Evolutionary conservation across 2,888 invertebrate species (phyloP).

Genomic region (Petrolisthes manimaculis): DNA sequence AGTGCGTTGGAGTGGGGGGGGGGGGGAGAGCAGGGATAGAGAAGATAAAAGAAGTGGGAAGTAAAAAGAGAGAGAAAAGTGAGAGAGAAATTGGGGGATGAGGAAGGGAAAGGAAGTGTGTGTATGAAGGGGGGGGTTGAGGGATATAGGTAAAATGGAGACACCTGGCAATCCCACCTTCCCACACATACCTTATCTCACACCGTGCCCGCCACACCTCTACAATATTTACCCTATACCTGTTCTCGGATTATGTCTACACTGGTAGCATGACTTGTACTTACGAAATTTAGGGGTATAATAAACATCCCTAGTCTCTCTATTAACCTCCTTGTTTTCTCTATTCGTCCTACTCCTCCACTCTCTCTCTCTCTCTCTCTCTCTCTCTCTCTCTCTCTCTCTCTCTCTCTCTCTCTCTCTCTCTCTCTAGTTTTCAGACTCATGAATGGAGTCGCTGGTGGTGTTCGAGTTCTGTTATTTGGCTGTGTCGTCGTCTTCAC

Average conservation of each 20-base stretch:
- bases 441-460: background rate
- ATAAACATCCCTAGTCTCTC: background rate
- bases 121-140: no score
- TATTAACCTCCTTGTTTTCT: background rate
- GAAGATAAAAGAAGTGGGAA: no score
- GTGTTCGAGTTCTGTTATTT: background rate
- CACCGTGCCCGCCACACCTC: background rate
- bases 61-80: no score
- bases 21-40: background rate
- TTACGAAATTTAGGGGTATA: background rate
- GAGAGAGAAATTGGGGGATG: no score
- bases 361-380: background rate
- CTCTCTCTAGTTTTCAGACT: background rate
- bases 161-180: background rate
- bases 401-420: slow-evolving; percentile 17
- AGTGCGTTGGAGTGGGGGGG: slow-evolving; percentile 13
- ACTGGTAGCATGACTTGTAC: no score
- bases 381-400: background rate
- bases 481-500: no score
- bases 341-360: background rate
- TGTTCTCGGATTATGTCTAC: background rate
- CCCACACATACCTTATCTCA: background rate
- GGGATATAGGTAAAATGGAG: no score
- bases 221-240: background rate
- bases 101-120: no score